Evolutionary conservation across 1,140 invertebrate genomes (phyloP).

Genomic region (Hyles euphorbiae): DNA sequence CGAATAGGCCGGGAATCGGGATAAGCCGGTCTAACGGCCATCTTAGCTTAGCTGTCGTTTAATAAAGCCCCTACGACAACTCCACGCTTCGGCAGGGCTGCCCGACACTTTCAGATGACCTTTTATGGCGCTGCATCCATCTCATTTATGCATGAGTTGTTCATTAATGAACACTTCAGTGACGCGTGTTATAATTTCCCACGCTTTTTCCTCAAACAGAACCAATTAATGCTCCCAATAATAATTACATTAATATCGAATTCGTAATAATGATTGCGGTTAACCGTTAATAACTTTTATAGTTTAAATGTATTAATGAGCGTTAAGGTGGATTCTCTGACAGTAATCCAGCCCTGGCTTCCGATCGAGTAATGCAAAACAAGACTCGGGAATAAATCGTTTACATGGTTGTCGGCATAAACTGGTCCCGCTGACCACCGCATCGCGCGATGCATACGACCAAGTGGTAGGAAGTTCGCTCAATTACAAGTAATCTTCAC

Average conservation of each 20-base stretch:
- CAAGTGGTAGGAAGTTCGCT: slow-evolving; percentile 37
- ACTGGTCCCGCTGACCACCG: slow-evolving; percentile 59
- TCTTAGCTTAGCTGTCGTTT: slow-evolving; percentile 65
- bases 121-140: slow-evolving; percentile 3
- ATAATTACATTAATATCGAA: too few relatives aligned
- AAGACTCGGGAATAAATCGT: slow-evolving; percentile 69
- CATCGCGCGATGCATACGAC: slow-evolving; percentile 25
- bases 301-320: too few relatives aligned
- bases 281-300: too few relatives aligned
- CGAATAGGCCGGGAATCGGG: slow-evolving; percentile 55
- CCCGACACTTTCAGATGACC: slow-evolving; percentile 11
- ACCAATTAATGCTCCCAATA: not conserved
- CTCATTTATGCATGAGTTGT: not conserved
- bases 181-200: slow-evolving; percentile 2
- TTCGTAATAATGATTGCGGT: too few relatives aligned
- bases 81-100: slow-evolving; percentile 55
- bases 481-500: not conserved
- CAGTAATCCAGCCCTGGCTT: slow-evolving; percentile 52
- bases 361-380: slow-evolving; percentile 70
- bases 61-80: slow-evolving; percentile 69
- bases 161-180: slow-evolving; percentile 1
- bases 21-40: slow-evolving; percentile 70
- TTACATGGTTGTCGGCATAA: slow-evolving; percentile 74
- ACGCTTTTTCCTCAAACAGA: slow-evolving; percentile 1
- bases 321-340: too few relatives aligned